Conservation (phyloP, 2,888 invertebrate species). For the Gortyna flavago region DNA sequence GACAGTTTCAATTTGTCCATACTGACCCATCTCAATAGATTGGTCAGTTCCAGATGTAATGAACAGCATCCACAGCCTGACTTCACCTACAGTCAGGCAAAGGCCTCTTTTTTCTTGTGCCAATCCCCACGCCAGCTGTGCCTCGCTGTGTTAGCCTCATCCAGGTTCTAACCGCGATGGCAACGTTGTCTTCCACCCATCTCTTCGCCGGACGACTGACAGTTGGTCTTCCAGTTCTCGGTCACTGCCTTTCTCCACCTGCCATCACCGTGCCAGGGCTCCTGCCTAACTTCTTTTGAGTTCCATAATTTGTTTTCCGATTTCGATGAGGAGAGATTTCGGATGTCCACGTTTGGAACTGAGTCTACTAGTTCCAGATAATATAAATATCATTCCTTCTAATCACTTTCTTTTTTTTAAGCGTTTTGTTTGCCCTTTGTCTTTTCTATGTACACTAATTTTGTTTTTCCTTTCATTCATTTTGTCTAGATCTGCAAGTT, state of each 20-base stretch:
- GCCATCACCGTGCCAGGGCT: neutral
- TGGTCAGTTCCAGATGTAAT: too few species aligned
- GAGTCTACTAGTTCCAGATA: neutral
- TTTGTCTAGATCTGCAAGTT: conserved; percentile 5
- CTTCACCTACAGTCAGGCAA: too few species aligned
- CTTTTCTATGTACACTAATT: neutral
- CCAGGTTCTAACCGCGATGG: neutral
- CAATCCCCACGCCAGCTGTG: neutral
- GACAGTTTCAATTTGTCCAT: too few species aligned
- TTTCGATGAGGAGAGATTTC: neutral
- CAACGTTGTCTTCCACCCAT: neutral
- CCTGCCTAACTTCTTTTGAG: neutral
- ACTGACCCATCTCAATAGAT: too few species aligned
- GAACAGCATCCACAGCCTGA: too few species aligned
- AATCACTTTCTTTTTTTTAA: conserved; percentile 1
- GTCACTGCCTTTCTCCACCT: neutral
- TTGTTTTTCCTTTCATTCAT: conserved; percentile 32
- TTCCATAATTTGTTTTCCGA: neutral
- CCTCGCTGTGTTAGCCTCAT: neutral
- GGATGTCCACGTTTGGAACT: neutral
- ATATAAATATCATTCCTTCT: neutral
- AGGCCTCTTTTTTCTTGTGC: neutral
- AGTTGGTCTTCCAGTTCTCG: neutral
- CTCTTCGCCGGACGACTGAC: neutral
- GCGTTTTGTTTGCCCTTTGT: conserved; percentile 8